Evolutionary conservation across 1,140 invertebrate genomes (phyloP), one percentile per base, ranked within the genome.

Genomic region (Cylas formicarius): DNA sequence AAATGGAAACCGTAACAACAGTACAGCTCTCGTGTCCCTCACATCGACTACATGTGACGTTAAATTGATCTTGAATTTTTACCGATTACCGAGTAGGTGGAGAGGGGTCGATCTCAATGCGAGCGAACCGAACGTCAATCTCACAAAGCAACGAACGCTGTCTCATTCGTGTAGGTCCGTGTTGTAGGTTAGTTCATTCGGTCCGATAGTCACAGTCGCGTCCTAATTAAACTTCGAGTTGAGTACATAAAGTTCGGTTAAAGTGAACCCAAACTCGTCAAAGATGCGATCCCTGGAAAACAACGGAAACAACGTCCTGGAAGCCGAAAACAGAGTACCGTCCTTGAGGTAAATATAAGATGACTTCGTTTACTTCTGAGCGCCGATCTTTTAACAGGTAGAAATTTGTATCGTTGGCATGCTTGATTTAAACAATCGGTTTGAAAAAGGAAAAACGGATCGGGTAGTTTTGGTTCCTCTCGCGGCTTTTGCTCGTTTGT

Each of bases 61-160:
- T 36, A 48, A 42, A 13, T 21, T 48, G 31, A 41, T 48, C 31
- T 41, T 48, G 24, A 48, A 48, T 48, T 48, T 48, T 48, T 48
- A 48, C 46, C 39, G 31, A 48, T 42, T 41, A 46, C n/a, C n/a
- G 27, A 32, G 35, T 34, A 17, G 29, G 40, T 36, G 33, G 38
- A 7, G 29, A 36, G 45, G 35, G 45, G 45, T 17, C 16, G 10
- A n/a, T n/a, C 17, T n/a, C 4, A 17, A 10, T 34, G n/a, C 32
- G 32, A 34, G 11, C 16, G 28, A 41, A 17, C 10, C 38, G 41
- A 33, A 19, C 35, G 40, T 28, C 40, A 39, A 49, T 50, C 41
- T 40, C 33, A 27, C 34, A n/a, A n/a, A n/a, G 27, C 26, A 29
- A 38, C 11, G 22, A 40, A 10, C 28, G 33, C 20, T 10, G 20